Evolutionary conservation across 2,797 vertebrate species (phyloP).

Genomic region (Anguilla megastoma): DNA sequence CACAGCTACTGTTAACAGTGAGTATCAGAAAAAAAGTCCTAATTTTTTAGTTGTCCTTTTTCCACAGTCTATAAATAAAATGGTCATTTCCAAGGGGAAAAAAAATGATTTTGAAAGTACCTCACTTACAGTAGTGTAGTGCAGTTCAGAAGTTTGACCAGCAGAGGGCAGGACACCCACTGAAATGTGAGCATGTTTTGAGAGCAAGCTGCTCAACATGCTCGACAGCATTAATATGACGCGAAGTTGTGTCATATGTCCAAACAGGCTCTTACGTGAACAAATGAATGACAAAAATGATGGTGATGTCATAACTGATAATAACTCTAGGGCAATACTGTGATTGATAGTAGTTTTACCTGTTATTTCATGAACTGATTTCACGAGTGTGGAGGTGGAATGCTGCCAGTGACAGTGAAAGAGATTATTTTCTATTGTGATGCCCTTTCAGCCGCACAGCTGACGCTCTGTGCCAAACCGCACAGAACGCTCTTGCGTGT

Average conservation of each 20-base stretch:
- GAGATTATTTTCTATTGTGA: constrained; percentile 26
- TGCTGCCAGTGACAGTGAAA: background rate
- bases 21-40: background rate
- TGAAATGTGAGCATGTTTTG: constrained; percentile 37
- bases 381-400: background rate
- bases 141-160: constrained; percentile 42
- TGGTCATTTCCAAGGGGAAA: background rate
- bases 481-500: constrained; percentile 11
- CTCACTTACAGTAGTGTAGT: constrained; percentile 20
- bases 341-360: constrained; percentile 9
- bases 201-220: constrained; percentile 54
- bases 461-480: background rate
- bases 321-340: background rate
- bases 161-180: constrained; percentile 61
- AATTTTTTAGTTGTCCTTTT: background rate
- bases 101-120: background rate
- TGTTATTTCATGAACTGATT: background rate
- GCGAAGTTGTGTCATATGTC: constrained; percentile 24
- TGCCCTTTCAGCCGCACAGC: constrained; percentile 37
- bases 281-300: background rate
- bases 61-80: background rate
- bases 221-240: constrained; percentile 42
- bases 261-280: background rate
- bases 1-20: background rate
- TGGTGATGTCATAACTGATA: background rate